Evolutionary conservation across 2,888 invertebrate species (phyloP), one percentile per base, ranked within the genome.

Genomic region (Epicampocera succincta): DNA sequence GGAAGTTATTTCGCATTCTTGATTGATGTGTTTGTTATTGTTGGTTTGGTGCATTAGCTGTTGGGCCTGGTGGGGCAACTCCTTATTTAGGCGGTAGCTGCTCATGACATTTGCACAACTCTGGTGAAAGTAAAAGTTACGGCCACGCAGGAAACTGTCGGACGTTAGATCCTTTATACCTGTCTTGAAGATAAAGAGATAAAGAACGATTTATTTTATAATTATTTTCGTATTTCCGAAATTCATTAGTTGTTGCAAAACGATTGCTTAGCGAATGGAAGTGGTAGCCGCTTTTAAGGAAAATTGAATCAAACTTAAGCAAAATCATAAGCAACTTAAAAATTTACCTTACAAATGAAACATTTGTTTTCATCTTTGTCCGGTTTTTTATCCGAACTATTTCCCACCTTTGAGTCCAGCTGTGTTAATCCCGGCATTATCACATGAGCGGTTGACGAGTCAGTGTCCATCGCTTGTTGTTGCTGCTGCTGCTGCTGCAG

Each of bases 301-400:
- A 9, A 63, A 40, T 4, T 13, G 17, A 58, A 38, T 40, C 5
- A 15, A 72, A 66, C 19, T 15, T 42, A 65, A 58, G n/a, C 15
- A 42, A 84, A 78, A 52, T 61, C 46, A 78, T 65, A 83, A 71
- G 80, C 84, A 89, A 89, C 89, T 86, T 83, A 88, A 87, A 87
- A 87, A 87, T 94, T 93, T 92, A 95, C 95, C 94, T 94, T 93
- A 91, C 95, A 95, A 89, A 95, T 95, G 89, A 95, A 93, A 92
- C 95, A 95, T 90, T 94, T 94, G 90, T 93, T 93, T 87, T 92
- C 92, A 85, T 93, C 93, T 75, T 71, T 78, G 87, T 93, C 93
- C 85, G 91, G 90, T 87, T 92, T 90, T 85, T 87, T 88, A 86
- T 90, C 89, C 88, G 90, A 90, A 90, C 89, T 89, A 86, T 90